These are phyloP conservation scores for Poeciliopsis paucimaculata DNA, from an alignment of 2,797 vertebrate species.

Conservation along the genomic window DNA sequence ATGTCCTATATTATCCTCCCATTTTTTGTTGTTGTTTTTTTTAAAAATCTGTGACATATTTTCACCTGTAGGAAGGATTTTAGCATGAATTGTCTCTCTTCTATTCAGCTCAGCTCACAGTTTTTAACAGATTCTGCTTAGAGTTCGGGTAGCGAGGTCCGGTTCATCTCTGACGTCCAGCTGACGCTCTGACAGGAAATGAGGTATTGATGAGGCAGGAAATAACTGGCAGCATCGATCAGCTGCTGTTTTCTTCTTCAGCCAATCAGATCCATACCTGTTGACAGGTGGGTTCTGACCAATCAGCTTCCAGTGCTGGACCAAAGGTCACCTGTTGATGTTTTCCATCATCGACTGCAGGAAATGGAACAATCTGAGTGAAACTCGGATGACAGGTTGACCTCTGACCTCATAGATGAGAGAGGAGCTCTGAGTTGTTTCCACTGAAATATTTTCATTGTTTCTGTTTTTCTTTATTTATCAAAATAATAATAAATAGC, in stretches of 20 bases:
- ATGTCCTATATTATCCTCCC: too few species aligned
- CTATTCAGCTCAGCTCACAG: too few species aligned
- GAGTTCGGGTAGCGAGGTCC: too few species aligned
- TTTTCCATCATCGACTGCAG: not conserved
- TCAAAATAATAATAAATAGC: too few species aligned
- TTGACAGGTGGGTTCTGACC: not conserved
- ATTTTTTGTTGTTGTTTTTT: too few species aligned
- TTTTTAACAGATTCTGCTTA: too few species aligned
- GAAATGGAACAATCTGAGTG: not conserved
- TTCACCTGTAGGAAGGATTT: too few species aligned
- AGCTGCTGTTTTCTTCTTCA: not conserved
- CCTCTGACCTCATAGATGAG: not conserved
- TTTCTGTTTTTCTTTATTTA: not conserved
- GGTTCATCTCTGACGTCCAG: not conserved
- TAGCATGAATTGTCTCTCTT: too few species aligned
- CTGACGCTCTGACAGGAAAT: not conserved
- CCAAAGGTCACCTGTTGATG: not conserved
- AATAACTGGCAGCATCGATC: not conserved
- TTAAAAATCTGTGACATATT: too few species aligned
- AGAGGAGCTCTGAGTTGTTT: not conserved
- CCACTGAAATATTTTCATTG: not conserved
- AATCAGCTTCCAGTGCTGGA: not conserved
- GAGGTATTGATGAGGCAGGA: not conserved
- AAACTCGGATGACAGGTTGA: not conserved
- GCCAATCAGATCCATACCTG: conserved; percentile 4